These are phyloP conservation scores for Babyrousa celebensis DNA, from an alignment of 2,797 vertebrate species.

Conservation along the genomic window DNA sequence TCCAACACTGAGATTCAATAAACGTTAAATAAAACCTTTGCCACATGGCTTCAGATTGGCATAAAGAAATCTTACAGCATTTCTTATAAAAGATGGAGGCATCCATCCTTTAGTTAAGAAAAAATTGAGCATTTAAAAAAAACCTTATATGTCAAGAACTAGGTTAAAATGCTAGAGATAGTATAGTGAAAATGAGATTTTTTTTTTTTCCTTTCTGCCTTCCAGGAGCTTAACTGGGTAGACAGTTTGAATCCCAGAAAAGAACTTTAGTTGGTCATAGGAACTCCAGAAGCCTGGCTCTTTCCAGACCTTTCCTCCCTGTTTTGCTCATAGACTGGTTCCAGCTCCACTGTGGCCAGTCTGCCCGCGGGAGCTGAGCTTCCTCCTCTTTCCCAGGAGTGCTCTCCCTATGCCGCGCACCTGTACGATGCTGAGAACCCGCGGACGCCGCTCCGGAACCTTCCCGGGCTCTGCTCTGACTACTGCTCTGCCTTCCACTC, in stretches of 20 bases:
- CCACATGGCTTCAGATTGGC: not conserved
- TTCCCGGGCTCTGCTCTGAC: constrained; percentile 93
- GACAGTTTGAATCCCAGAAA: not conserved
- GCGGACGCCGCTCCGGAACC: constrained; percentile 91
- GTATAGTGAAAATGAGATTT: not conserved
- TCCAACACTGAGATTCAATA: not conserved
- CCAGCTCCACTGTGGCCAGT: fast-evolving
- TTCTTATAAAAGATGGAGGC: not conserved
- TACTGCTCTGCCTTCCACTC: constrained; percentile 93
- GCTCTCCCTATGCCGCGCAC: constrained; percentile 95
- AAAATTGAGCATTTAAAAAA: not conserved
- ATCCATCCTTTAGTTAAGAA: not conserved
- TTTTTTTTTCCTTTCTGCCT: not conserved
- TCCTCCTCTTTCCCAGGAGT: constrained; percentile 90
- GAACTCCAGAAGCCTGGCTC: not conserved
- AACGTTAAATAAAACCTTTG: not conserved
- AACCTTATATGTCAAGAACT: not conserved
- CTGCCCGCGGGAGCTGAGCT: not conserved
- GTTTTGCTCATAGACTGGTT: not conserved
- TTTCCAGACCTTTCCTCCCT: not conserved
- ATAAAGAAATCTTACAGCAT: not conserved
- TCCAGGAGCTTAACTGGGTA: not conserved
- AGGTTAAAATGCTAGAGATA: not conserved
- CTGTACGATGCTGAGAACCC: constrained; percentile 94
- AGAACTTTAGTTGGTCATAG: not conserved